Base-by-base conservation (phyloP, 2,113 vertebrate genomes). In the Cebidichthys violaceus region DNA sequence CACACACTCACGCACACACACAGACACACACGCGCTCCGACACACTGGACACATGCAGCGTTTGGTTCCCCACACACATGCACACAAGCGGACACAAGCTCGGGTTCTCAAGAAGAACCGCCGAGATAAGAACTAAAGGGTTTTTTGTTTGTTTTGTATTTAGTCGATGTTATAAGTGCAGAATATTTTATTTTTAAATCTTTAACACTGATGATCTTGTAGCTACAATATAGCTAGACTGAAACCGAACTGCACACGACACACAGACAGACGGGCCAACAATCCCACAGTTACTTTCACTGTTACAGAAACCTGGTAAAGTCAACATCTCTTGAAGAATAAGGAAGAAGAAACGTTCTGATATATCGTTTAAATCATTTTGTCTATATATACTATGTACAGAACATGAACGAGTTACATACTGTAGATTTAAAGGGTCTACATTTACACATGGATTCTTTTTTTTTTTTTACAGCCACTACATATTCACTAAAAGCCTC, bases 311-410 rank as follows among this genome's bases (percentile, higher is more conserved):
- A 82, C 69, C 86, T 60, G 74, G 22, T 64, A 65, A 86, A 87
- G 66, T 84, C 73, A 85, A 87, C 71, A 73, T 57, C 66, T 86
- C 76, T 27, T n/a, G 45, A 81, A 35, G 55, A 18, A 67, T 17
- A 45, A 59, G 75, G 71, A 83, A 45, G 69, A 82, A 82, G 86
- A 87, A 55, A 86, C 80, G 83, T 88, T 92, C 89, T 85, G 82
- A 89, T 82, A 67, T 69, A 84, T 69, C 55, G 6, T 70, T 86
- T 66, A 70, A 66, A 81, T 55, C 5, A 29, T 78, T 75, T 82
- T 79, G 73, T 82, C 77, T 88, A 89, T 92, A 89, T 92, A 93
- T 90, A 92, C 81, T 90, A 91, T 94, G 74, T 93, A 94, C 92
- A 92, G 75, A 82, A 88, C 79, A 67, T 65, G 68, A 68, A 75